Base-by-base conservation (phyloP, 2,888 invertebrate genomes). In the Junonia oenone region DNA sequence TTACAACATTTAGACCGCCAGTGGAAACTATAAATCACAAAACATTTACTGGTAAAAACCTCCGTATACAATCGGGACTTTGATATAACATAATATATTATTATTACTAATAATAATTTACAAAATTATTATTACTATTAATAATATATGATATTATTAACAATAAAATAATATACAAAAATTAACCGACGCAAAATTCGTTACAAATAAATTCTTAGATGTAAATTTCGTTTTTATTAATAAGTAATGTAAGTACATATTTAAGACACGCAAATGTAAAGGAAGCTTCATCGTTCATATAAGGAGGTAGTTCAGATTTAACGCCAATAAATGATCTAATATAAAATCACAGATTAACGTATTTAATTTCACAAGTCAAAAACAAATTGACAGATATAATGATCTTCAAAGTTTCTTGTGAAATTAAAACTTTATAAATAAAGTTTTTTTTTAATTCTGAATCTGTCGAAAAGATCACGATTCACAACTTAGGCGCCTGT, bases 401-500 rank as follows among this genome's bases (percentile, higher is more conserved):
- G 0, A n/a, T n/a, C n/a, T 2, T 33, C 4, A n/a, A n/a, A 33
- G 45, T 58, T 29, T 40, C 51, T 62, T 58, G 56, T 59, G 58
- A 55, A 59, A 64, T 45, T 54, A 59, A 61, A 54, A 37, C 50
- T 54, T 50, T 57, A 54, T 52, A 59, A 58, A 60, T 67, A 65
- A 74, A 75, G 11, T 11, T 33, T 33, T 33, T 33, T 33, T 33
- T n/a, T 75, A 78, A 73, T 77, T 71, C 81, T 82, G 83, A 72
- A 78, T 72, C 68, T 80, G 73, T 84, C 81, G 75, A 85, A 84
- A 85, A 85, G 67, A 81, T 81, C 83, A 83, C 81, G 73, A 81
- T 78, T 85, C 83, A 87, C 85, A 85, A 85, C 79, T 73, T 78
- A 59, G 45, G 58, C 55, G 58, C 56, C 59, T 62, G 59, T 69